Conservation (phyloP, 2,113 vertebrate genomes). For the Corythaeola cristata region DNA sequence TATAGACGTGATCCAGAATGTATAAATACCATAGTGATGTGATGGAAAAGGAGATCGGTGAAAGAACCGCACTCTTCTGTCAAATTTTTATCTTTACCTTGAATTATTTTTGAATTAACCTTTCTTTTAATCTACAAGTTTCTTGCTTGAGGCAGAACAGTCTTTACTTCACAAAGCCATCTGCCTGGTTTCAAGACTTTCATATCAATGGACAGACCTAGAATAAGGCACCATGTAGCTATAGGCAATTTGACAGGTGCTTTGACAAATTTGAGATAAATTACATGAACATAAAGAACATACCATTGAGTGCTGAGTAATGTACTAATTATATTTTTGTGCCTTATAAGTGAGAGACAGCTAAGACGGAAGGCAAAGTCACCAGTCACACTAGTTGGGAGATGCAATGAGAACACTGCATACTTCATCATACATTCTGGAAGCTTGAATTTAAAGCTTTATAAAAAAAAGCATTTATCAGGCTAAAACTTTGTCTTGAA, state of each 20-base stretch:
- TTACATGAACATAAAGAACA: slow-evolving; percentile 35
- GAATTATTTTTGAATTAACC: slow-evolving; percentile 70
- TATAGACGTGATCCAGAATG: background rate
- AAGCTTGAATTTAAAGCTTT: background rate
- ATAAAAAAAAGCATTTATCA: background rate
- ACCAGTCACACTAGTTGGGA: background rate
- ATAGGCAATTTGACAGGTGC: slow-evolving; percentile 19
- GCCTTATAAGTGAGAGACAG: slow-evolving; percentile 9
- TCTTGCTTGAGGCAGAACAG: slow-evolving; percentile 61
- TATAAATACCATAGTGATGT: background rate
- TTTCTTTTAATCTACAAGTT: slow-evolving; percentile 64
- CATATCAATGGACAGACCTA: slow-evolving; percentile 39
- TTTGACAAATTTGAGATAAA: slow-evolving; percentile 55
- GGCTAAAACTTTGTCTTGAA: background rate
- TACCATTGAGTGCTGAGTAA: slow-evolving; percentile 30
- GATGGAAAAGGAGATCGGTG: background rate
- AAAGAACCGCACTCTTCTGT: slow-evolving; percentile 27
- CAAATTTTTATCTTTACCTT: slow-evolving; percentile 65
- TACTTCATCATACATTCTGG: background rate
- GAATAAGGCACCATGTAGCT: background rate
- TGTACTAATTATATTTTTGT: slow-evolving; percentile 42
- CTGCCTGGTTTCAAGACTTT: slow-evolving; percentile 59
- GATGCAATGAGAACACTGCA: background rate
- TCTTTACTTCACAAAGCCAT: slow-evolving; percentile 65
- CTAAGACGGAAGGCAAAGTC: background rate